These are phyloP conservation scores for Tympanuchus pallidicinctus DNA, from an alignment of 2,113 vertebrate species.

Conservation along the genomic window DNA sequence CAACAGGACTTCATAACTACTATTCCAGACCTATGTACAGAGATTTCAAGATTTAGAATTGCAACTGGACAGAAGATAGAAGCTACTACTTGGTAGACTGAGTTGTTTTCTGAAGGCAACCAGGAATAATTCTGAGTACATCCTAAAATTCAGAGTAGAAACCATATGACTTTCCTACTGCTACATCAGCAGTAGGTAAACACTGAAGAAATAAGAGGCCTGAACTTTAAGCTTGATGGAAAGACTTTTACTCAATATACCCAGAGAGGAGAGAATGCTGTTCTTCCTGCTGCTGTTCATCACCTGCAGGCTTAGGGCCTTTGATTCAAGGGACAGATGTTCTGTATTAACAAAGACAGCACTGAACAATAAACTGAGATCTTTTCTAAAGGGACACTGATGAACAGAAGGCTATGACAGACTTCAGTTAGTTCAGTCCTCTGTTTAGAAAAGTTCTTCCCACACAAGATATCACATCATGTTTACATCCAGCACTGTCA, in stretches of 20 bases:
- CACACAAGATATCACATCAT: background rate
- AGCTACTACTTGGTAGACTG: background rate
- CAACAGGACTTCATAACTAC: background rate
- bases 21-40: background rate
- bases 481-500: background rate
- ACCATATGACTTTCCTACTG: background rate
- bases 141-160: background rate
- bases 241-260: background rate
- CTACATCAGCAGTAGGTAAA: constrained; percentile 1
- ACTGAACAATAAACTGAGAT: background rate
- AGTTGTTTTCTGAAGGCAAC: background rate
- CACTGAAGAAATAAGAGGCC: background rate
- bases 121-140: background rate
- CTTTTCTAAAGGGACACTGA: background rate
- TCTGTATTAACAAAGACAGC: background rate
- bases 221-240: background rate
- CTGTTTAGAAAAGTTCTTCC: background rate
- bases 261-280: background rate
- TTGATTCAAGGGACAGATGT: background rate
- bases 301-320: background rate
- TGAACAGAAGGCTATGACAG: background rate
- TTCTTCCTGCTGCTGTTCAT: background rate
- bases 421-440: background rate
- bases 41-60: background rate
- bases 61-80: background rate